Evolutionary conservation across 2,797 vertebrate genomes (phyloP).

Genomic region (Labroides dimidiatus): DNA sequence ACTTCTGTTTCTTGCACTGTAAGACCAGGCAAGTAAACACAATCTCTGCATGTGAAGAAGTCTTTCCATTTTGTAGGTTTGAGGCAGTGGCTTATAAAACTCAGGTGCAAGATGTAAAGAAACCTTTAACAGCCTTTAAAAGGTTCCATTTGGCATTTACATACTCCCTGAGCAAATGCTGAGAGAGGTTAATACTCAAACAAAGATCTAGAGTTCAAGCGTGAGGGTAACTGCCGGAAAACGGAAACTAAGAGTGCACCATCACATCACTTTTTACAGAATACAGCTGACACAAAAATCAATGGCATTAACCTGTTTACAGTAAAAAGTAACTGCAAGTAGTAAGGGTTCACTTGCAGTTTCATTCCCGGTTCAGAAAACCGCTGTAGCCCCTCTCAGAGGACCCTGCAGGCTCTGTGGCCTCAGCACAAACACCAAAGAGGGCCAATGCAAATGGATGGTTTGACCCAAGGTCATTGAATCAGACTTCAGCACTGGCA

Average conservation of each 20-base stretch:
- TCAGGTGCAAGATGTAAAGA: background rate
- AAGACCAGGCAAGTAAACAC: too few species aligned
- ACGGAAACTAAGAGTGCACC: conserved; percentile 14
- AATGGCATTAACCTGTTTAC: conserved; percentile 73
- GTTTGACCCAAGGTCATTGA: conserved; percentile 83
- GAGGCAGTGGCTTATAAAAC: background rate
- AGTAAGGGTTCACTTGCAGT: conserved; percentile 59
- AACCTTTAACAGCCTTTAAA: background rate
- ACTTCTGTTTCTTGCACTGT: too few species aligned
- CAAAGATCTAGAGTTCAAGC: conserved; percentile 13
- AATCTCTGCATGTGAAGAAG: background rate
- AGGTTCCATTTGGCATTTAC: background rate
- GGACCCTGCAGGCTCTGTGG: conserved; percentile 20
- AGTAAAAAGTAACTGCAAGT: conserved; percentile 68
- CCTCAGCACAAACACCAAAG: conserved; percentile 56
- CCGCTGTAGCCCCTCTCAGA: conserved; percentile 19
- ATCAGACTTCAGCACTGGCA: conserved; percentile 75
- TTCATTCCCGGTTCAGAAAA: conserved; percentile 27
- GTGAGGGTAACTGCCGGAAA: conserved; percentile 22
- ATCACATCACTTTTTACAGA: conserved; percentile 54
- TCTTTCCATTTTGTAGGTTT: background rate
- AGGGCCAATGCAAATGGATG: conserved; percentile 68
- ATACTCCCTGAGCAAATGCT: background rate
- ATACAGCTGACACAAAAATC: conserved; percentile 76
- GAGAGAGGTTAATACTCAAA: conserved; percentile 5